Conservation (phyloP, 1,140 invertebrate genomes). For the Stenopsyche tienmushanensis region DNA sequence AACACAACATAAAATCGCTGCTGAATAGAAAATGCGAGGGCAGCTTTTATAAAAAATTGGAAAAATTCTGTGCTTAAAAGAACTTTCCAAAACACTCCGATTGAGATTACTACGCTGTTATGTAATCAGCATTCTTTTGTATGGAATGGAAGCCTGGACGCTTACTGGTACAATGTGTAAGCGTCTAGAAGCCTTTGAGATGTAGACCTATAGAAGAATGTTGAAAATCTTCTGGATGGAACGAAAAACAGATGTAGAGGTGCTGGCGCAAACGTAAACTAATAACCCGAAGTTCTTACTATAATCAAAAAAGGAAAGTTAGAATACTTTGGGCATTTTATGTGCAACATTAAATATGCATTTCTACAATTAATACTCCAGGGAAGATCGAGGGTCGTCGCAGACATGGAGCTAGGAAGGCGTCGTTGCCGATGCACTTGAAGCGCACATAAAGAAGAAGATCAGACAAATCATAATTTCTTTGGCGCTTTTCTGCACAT, state of each 20-base stretch:
- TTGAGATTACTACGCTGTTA: too few species aligned
- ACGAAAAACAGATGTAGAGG: not conserved
- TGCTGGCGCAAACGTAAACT: not conserved
- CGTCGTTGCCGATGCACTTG: too few species aligned
- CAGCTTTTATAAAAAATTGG: not conserved
- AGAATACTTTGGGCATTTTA: too few species aligned
- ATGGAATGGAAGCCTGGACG: not conserved
- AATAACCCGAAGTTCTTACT: not conserved
- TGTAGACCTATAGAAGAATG: not conserved
- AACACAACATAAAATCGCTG: not conserved
- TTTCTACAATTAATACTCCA: too few species aligned
- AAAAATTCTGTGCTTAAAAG: not conserved
- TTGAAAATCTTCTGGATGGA: not conserved
- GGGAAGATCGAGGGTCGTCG: too few species aligned
- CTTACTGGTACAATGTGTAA: not conserved
- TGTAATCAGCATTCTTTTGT: not conserved
- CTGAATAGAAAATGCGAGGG: not conserved
- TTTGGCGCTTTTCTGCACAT: too few species aligned
- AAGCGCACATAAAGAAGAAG: too few species aligned
- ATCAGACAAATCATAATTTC: too few species aligned
- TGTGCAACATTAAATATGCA: too few species aligned
- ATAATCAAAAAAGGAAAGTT: not conserved
- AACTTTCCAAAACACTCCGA: not conserved
- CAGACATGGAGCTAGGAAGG: too few species aligned
- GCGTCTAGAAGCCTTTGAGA: not conserved